Evolutionary conservation across 2,797 vertebrate genomes (phyloP).

Genomic region (Pseudomugil gertrudae): DNA sequence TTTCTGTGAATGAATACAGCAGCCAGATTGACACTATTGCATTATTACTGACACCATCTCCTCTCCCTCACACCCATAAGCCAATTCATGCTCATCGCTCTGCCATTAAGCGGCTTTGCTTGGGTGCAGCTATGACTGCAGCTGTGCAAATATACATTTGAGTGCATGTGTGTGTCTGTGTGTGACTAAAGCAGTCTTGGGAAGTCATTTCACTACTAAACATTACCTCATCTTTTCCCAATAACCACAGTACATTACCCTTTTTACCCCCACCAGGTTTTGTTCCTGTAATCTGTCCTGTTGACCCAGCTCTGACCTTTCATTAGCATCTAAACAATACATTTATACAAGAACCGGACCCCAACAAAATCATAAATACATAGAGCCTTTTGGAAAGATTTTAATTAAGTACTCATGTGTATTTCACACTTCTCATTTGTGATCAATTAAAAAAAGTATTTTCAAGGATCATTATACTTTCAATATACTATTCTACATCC

Average conservation of each 20-base stretch:
- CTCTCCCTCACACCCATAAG: conserved; percentile 62
- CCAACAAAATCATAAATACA: no score
- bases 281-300: conserved; percentile 19
- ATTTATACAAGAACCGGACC: no score
- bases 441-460: background rate
- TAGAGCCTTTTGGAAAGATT: no score
- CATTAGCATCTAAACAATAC: conserved; percentile 36
- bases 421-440: background rate
- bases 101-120: conserved; percentile 69
- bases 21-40: conserved; percentile 65
- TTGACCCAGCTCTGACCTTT: conserved; percentile 29
- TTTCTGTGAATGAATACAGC: conserved; percentile 14
- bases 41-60: conserved; percentile 60
- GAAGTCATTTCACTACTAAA: conserved; percentile 4
- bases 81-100: conserved; percentile 68
- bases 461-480: background rate
- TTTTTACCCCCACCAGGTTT: background rate
- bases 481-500: background rate
- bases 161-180: background rate
- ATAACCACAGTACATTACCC: conserved; percentile 15
- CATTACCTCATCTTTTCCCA: conserved; percentile 24
- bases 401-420: no score
- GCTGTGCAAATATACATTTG: conserved; percentile 20
- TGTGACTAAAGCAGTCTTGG: conserved; percentile 12
- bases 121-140: conserved; percentile 26